phyloP scores from a whole-genome alignment of 2,113 vertebrate genomes.

The Stegostoma tigrinum region DNA sequence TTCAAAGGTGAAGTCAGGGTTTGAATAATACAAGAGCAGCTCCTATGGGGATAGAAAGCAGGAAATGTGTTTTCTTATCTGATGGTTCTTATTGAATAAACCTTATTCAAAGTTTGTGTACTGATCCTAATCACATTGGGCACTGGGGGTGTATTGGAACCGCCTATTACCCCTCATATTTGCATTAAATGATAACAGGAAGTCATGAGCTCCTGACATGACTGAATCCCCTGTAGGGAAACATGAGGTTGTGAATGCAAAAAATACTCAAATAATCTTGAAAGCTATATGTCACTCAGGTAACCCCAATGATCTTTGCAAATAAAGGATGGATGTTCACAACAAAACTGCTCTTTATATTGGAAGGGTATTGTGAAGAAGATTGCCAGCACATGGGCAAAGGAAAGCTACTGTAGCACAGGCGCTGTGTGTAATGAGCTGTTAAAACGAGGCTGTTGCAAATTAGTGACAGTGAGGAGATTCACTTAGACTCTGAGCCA shows the following conservation, averaged over 20 bases:
- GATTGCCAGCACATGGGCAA: too few species aligned
- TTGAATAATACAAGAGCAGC: background rate
- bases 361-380: background rate
- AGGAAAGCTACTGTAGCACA: background rate
- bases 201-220: background rate
- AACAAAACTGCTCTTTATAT: background rate
- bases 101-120: background rate
- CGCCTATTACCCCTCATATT: background rate
- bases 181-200: background rate
- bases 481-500: background rate
- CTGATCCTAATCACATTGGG: background rate
- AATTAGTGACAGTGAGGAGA: background rate
- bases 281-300: background rate
- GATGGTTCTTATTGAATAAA: background rate
- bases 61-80: background rate
- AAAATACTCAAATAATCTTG: background rate
- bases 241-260: background rate
- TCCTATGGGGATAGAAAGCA: background rate
- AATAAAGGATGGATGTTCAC: background rate
- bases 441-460: background rate
- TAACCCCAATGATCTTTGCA: background rate
- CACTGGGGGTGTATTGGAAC: background rate
- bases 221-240: background rate
- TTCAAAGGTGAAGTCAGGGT: background rate
- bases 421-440: background rate